Base-by-base conservation (phyloP, 2,113 vertebrate species). In the Bubo scandiacus region DNA sequence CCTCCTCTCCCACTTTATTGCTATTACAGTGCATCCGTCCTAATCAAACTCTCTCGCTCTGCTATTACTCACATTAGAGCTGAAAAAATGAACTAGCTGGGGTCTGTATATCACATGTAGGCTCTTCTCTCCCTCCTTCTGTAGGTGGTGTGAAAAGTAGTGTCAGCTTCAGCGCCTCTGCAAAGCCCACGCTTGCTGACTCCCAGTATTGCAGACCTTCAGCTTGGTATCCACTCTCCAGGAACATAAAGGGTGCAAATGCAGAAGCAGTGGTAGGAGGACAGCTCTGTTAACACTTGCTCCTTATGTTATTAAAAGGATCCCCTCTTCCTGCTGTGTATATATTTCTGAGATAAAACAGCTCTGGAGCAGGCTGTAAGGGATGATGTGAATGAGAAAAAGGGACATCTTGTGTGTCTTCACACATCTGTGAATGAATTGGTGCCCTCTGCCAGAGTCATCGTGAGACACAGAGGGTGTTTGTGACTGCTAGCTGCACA, bases 401-500 rank as follows among this genome's bases (percentile, higher is more conserved):
- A 45, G 20, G 12, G 36, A 15, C 13, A 49, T n/a, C 16, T 34
- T 0, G 1, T 4, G 1, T 26, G 21, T 47, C 43, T 34, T 84
- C 30, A 34, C 8, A 32, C 19, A 1, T 1, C 36, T 2, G 4
- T 0, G 2, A 29, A 30, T 8, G n/a, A 15, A 15, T 10, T 27
- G 7, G 15, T 47, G 29, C 26, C 63, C 16, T 30, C 42, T 3
- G 0, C 27, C 3, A 0, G 9, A 18, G 10, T 16, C n/a, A 6
- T 1, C 0, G 0, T 22, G 10, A 71, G 19, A 9, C 12, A 27
- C 7, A 29, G 16, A 20, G 4, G 2, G 18, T 57, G 7, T 58
- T 32, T 62, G 47, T 59, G 68, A 11, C 26, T 40, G 51, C 18
- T 4, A 27, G 27, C 12, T 65, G 16, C 49, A 34, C 11, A 55